Evolutionary conservation across 2,888 invertebrate genomes (phyloP).

Genomic region (Pedicia rivosa): DNA sequence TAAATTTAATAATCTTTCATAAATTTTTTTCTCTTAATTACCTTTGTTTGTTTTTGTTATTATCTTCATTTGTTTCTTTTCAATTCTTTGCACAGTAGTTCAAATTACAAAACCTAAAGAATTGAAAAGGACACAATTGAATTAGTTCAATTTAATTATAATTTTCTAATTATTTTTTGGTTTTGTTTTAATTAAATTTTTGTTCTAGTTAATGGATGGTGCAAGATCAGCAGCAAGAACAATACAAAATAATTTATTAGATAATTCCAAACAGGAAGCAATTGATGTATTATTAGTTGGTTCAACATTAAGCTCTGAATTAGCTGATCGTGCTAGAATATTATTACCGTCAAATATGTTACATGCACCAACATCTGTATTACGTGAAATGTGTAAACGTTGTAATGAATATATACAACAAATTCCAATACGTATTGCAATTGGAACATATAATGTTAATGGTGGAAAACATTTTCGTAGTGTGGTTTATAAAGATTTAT

Average conservation of each 20-base stretch:
- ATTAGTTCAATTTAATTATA: too few relatives aligned
- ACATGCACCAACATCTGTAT: constrained; percentile 68
- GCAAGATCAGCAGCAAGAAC: constrained; percentile 94
- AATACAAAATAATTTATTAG: constrained; percentile 95
- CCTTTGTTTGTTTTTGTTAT: too few relatives aligned
- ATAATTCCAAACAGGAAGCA: constrained; percentile 93
- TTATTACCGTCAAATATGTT: constrained; percentile 74
- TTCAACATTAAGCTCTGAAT: constrained; percentile 76
- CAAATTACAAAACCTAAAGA: too few relatives aligned
- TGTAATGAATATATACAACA: constrained; percentile 62
- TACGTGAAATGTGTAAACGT: constrained; percentile 72
- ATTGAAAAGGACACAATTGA: too few relatives aligned
- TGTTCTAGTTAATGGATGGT: constrained; percentile 92
- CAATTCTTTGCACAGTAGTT: too few relatives aligned
- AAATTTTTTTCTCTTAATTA: too few relatives aligned
- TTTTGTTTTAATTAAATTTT: too few relatives aligned
- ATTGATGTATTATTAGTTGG: constrained; percentile 91
- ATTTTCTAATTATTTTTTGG: too few relatives aligned
- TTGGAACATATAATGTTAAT: constrained; percentile 98
- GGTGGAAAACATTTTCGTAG: constrained; percentile 97
- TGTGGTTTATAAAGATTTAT: constrained; percentile 81
- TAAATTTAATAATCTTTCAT: too few relatives aligned
- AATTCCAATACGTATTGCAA: constrained; percentile 57
- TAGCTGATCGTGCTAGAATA: constrained; percentile 81
- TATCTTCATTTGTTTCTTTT: too few relatives aligned